These are phyloP conservation scores for Promerops cafer DNA, from an alignment of 2,113 vertebrate species.

Conservation along the genomic window DNA sequence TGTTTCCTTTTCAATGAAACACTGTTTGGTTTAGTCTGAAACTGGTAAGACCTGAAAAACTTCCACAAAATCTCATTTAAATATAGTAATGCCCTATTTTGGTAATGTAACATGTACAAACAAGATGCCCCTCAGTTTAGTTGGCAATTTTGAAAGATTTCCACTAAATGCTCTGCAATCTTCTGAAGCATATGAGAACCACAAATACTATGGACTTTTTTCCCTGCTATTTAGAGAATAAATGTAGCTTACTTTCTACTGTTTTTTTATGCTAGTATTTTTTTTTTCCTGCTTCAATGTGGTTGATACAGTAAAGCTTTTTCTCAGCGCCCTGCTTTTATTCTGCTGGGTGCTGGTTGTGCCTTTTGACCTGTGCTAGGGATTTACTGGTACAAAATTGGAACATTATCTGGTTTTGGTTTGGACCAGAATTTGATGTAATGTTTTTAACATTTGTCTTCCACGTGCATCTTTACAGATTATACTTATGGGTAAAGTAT, in stretches of 20 bases:
- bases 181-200: slow-evolving; percentile 23
- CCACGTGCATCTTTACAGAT: neutral
- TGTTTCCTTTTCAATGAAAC: slow-evolving; percentile 29
- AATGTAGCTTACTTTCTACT: neutral
- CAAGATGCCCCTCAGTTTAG: slow-evolving; percentile 39
- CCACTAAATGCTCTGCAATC: neutral
- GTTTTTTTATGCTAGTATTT: neutral
- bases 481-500: neutral
- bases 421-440: neutral
- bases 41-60: slow-evolving; percentile 50
- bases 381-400: neutral
- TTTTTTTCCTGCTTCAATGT: neutral
- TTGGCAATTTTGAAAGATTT: slow-evolving; percentile 51
- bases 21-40: slow-evolving; percentile 28
- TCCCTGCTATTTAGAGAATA: neutral
- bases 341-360: neutral
- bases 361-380: neutral
- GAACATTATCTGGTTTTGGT: neutral
- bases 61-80: slow-evolving; percentile 50
- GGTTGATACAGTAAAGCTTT: neutral
- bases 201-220: neutral
- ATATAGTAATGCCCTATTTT: slow-evolving; percentile 54
- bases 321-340: neutral
- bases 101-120: slow-evolving; percentile 40
- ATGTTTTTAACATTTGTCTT: neutral